Percentiles rank a stretch among this genome's conserved stretches.
These are phyloP conservation scores for Deilephila porcellus DNA, from an alignment of 2,888 invertebrate species.

Conservation along the genomic window DNA sequence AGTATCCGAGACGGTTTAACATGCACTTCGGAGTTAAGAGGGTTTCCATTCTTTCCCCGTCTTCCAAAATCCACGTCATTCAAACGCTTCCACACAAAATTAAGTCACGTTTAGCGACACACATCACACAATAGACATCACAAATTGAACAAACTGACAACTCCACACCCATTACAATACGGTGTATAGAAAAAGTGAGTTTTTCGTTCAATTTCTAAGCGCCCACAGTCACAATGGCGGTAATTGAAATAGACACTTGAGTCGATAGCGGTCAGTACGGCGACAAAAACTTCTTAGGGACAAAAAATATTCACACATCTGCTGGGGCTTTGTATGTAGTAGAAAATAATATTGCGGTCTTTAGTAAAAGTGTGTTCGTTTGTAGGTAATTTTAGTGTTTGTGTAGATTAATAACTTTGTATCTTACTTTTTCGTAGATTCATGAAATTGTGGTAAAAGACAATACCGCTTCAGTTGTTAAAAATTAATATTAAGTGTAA, in stretches of 20 bases:
- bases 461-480: no score
- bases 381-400: no score
- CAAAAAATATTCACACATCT: constrained; percentile 69
- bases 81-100: background rate
- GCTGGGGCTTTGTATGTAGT: constrained; percentile 40
- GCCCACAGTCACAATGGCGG: constrained; percentile 31
- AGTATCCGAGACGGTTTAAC: background rate
- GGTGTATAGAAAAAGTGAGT: background rate
- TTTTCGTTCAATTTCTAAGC: constrained; percentile 5
- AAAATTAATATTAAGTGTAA: no score
- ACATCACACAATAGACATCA: background rate
- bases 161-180: constrained; percentile 7
- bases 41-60: no score
- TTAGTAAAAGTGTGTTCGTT: no score
- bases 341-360: background rate
- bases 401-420: no score
- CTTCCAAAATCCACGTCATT: no score
- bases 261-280: constrained; percentile 46
- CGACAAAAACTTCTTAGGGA: constrained; percentile 43
- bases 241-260: constrained; percentile 72
- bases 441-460: no score
- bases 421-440: no score
- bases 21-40: background rate
- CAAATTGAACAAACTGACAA: constrained; percentile 19
- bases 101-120: constrained; percentile 17